Base-by-base conservation (phyloP, 2,888 invertebrate genomes). In the Cryptocheilus praepositus region DNA sequence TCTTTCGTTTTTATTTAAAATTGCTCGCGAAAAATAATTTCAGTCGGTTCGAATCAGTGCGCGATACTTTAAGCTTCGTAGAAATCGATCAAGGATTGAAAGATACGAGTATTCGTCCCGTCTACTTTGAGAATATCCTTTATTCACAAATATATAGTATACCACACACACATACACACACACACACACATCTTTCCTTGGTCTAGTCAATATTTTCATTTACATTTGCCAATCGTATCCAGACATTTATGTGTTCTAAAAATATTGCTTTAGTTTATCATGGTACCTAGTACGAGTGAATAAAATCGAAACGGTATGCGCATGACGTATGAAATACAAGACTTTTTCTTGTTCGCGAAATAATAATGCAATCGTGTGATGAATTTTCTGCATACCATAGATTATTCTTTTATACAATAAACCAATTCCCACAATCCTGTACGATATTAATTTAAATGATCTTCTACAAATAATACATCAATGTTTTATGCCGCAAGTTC, bases 141-240 rank as follows among this genome's bases (percentile, higher is more conserved):
- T 25, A 5, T 25, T 36, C 36, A 7, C 36, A 4, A 36, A 36
- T 36, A 36, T 11, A 7, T 7, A 36, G 36, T 11, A 11, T 11
- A 7, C 3, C 36, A 36, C 54, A 28, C 36, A 28, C 54, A 16
- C 16, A 54, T 67, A n/a, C n/a, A n/a, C 36, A 7, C 3, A 5
- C 36, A 36, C 54, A 28, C 36, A 28, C 54, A 16, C 16, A 54
- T 67, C 72, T 70, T 68, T 76, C 61, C 61, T 70, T 71, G 67
- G 74, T 76, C 76, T 76, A 76, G 76, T 76, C 76, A 76, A 68
- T 67, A 57, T 66, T 64, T 67, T 52, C 64, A 69, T 70, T 66
- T 58, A 71, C 61, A 51, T 72, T 65, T 36, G 11, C 36, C 57
- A 56, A 36, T 55, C 28, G 4, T 16, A 4, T n/a, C 16, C 19